Conservation (phyloP, 2,797 vertebrate species). For the Spea hammondii region DNA sequence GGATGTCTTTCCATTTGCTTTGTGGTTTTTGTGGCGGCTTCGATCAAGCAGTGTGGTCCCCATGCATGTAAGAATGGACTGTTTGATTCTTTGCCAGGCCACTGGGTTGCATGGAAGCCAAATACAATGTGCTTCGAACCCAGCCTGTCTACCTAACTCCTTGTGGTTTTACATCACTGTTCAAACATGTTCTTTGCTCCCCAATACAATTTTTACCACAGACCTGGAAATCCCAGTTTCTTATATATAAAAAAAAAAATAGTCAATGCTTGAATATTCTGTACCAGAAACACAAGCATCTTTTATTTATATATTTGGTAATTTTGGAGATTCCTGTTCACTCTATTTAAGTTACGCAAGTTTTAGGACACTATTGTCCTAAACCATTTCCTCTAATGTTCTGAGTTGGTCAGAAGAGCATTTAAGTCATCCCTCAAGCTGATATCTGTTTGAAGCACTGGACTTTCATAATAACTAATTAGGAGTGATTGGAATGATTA, state of each 20-base stretch:
- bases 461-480: too few species aligned
- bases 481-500: neutral
- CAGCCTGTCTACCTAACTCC: slow-evolving; percentile 73
- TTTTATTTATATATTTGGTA: too few species aligned
- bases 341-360: too few species aligned
- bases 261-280: slow-evolving; percentile 11
- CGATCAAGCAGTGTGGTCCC: slow-evolving; percentile 79
- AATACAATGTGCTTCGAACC: slow-evolving; percentile 75
- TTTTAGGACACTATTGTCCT: too few species aligned
- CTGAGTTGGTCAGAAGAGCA: too few species aligned
- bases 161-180: slow-evolving; percentile 76
- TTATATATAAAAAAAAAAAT: slow-evolving; percentile 50
- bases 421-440: too few species aligned
- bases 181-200: slow-evolving; percentile 64
- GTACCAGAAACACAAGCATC: neutral
- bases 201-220: slow-evolving; percentile 46
- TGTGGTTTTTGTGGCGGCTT: slow-evolving; percentile 76
- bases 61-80: slow-evolving; percentile 70
- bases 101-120: slow-evolving; percentile 74
- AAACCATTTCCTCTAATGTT: too few species aligned
- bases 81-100: slow-evolving; percentile 73
- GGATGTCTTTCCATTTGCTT: slow-evolving; percentile 65
- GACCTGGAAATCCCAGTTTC: slow-evolving; percentile 62
- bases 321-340: too few species aligned
- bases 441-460: too few species aligned